These are phyloP conservation scores for Tetramorium simillimum DNA, from an alignment of 1,140 invertebrate species.

Conservation along the genomic window DNA sequence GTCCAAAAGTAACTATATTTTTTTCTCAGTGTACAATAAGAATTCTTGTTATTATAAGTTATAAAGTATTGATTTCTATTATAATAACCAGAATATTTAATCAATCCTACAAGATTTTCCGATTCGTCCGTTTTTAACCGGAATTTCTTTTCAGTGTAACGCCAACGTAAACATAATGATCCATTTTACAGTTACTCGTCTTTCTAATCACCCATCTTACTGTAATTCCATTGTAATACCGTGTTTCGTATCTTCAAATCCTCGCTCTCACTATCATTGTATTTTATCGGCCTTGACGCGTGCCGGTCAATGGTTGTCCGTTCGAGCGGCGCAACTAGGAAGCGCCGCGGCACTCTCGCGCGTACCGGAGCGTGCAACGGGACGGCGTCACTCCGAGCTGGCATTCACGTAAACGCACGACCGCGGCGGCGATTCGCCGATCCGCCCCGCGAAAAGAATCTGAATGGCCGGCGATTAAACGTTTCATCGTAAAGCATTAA, in stretches of 20 bases:
- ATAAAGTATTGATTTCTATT: too few relatives aligned
- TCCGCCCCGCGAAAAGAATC: constrained; percentile 56
- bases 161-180: background rate
- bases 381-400: constrained; percentile 1
- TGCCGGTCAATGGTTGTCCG: constrained; percentile 52
- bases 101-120: too few relatives aligned
- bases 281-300: background rate
- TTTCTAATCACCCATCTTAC: background rate
- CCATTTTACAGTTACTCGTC: background rate
- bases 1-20: too few relatives aligned
- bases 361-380: constrained; percentile 12
- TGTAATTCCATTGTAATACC: background rate
- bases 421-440: constrained; percentile 43
- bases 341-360: constrained; percentile 31
- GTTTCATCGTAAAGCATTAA: constrained; percentile 64
- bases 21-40: too few relatives aligned
- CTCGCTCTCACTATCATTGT: background rate
- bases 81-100: too few relatives aligned
- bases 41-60: too few relatives aligned
- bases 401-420: constrained; percentile 59
- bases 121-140: too few relatives aligned
- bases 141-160: too few relatives aligned
- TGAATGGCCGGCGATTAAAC: constrained; percentile 64
- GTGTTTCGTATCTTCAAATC: background rate
- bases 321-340: constrained; percentile 39